Conservation (phyloP, 2,797 vertebrate species). For the Epinephelus awoara region DNA sequence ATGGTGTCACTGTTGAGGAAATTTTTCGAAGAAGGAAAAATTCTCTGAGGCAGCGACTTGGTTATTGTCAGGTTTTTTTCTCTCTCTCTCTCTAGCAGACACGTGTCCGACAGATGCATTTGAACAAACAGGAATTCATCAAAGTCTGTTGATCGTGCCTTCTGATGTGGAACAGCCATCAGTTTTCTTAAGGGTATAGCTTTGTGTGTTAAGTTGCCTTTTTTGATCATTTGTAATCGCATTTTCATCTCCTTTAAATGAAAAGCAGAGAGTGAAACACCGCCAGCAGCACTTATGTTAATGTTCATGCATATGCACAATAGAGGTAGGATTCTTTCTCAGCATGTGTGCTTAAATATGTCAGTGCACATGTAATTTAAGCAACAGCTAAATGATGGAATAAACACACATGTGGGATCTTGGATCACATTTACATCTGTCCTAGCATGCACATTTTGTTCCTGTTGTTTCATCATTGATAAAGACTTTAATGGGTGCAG, state of each 20-base stretch:
- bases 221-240: constrained; percentile 17
- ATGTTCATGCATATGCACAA: constrained; percentile 7
- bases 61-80: neutral
- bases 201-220: constrained; percentile 13
- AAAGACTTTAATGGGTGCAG: neutral
- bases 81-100: neutral
- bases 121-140: constrained; percentile 15
- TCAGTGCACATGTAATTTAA: neutral
- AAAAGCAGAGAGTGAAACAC: constrained; percentile 23
- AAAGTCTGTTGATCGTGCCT: neutral
- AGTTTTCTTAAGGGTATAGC: neutral
- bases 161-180: constrained; percentile 1
- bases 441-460: neutral
- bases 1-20: constrained; percentile 14
- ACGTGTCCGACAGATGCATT: constrained; percentile 5
- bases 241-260: constrained; percentile 28
- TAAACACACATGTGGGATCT: neutral
- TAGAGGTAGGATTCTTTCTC: neutral
- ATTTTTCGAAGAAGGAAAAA: constrained; percentile 12
- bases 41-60: constrained; percentile 7
- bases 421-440: neutral
- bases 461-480: neutral
- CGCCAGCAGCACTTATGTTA: constrained; percentile 29
- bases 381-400: neutral
- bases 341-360: neutral